phyloP scores from a whole-genome alignment of 2,888 invertebrate genomes.

The Monochamus alternatus region DNA sequence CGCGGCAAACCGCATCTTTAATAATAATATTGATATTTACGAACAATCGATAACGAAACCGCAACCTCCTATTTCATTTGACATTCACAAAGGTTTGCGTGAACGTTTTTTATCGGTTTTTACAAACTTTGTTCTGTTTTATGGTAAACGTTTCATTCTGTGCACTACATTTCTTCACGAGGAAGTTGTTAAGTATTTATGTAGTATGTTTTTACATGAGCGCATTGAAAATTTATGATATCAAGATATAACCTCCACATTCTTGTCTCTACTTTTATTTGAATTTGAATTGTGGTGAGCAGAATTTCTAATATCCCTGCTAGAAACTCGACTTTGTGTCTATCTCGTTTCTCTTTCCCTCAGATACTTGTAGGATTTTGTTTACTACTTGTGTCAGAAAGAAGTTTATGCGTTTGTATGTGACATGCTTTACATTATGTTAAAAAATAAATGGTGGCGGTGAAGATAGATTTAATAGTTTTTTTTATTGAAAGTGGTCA shows the following conservation, averaged over 20 bases:
- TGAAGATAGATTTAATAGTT: no score
- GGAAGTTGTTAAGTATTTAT: conserved; percentile 51
- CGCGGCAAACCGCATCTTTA: conserved; percentile 35
- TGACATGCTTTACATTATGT: neutral
- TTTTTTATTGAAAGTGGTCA: no score
- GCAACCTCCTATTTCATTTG: conserved; percentile 30
- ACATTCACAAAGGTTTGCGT: conserved; percentile 31
- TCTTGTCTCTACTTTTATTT: conserved; percentile 39
- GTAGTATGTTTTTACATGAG: conserved; percentile 48
- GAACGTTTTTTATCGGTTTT: conserved; percentile 38
- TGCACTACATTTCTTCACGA: conserved; percentile 47
- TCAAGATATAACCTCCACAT: conserved; percentile 45
- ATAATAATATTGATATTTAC: conserved; percentile 33
- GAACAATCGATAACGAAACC: conserved; percentile 42
- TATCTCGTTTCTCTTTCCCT: conserved; percentile 11
- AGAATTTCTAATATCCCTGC: conserved; percentile 39
- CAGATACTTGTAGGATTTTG: conserved; percentile 9
- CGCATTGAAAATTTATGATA: conserved; percentile 50
- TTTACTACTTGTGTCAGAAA: conserved; percentile 4
- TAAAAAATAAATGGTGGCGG: neutral
- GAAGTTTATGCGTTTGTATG: neutral
- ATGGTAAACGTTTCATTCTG: conserved; percentile 35
- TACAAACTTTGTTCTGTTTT: conserved; percentile 40
- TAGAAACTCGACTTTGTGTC: conserved; percentile 21
- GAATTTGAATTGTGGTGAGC: conserved; percentile 46